These are phyloP conservation scores for Coenonympha arcania DNA, from an alignment of 2,888 invertebrate genomes.

Conservation along the genomic window DNA sequence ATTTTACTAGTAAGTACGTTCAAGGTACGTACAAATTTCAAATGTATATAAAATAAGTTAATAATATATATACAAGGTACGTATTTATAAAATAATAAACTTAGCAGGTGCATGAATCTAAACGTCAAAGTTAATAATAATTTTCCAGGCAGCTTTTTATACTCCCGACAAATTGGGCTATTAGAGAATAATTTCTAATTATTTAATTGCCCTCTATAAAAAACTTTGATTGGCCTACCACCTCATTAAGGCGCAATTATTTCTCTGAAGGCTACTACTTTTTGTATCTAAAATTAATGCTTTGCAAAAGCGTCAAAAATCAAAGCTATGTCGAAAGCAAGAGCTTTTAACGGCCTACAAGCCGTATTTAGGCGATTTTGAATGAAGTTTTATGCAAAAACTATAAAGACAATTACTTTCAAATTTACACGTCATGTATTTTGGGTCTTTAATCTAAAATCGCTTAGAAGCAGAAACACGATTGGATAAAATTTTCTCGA, in stretches of 20 bases:
- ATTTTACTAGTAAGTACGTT: no score
- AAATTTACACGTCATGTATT: no score
- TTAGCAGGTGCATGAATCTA: conserved; percentile 23
- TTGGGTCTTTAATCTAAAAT: no score
- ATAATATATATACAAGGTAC: no score
- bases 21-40: no score
- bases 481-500: no score
- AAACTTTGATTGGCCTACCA: conserved; percentile 4
- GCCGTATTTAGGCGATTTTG: not conserved
- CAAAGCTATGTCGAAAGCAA: not conserved
- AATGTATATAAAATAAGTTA: no score
- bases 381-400: no score
- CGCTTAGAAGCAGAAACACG: no score
- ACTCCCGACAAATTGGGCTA: conserved; percentile 10
- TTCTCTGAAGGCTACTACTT: not conserved
- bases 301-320: not conserved
- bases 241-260: conserved; percentile 8
- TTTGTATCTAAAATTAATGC: not conserved
- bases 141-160: conserved; percentile 19
- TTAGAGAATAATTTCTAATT: conserved; percentile 19
- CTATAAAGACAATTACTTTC: no score
- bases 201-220: conserved; percentile 10
- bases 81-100: no score
- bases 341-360: not conserved
- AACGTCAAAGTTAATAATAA: conserved; percentile 23